phyloP scores from a whole-genome alignment of 2,113 vertebrate genomes.

The Burhinus bistriatus region DNA sequence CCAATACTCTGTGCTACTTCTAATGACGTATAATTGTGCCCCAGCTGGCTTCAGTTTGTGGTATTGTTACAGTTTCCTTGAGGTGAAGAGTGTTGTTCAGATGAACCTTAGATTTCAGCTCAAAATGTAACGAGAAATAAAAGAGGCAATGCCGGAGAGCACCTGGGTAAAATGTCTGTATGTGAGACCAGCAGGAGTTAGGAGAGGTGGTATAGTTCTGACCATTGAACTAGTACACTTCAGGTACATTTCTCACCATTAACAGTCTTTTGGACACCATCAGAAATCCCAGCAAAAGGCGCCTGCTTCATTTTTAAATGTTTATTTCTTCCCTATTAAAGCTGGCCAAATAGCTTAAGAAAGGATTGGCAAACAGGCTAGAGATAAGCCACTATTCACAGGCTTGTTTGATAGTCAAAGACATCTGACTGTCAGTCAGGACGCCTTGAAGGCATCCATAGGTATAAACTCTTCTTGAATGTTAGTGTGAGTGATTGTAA shows the following conservation, averaged over 20 bases:
- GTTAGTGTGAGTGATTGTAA: background rate
- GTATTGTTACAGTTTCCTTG: background rate
- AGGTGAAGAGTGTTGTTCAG: background rate
- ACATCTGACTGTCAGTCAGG: background rate
- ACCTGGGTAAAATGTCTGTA: background rate
- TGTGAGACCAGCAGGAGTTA: background rate
- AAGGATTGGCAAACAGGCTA: background rate
- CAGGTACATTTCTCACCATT: background rate
- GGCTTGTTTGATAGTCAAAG: background rate
- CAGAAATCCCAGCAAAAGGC: background rate
- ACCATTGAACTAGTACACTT: background rate
- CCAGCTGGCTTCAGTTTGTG: background rate
- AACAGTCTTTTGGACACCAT: background rate
- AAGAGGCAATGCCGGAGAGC: background rate
- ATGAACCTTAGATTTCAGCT: background rate
- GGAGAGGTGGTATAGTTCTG: background rate
- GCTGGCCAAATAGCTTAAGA: background rate
- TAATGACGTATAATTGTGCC: background rate
- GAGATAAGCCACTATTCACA: background rate
- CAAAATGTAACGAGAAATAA: background rate
- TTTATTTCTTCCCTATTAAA: background rate
- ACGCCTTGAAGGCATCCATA: background rate
- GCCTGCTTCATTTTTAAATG: background rate
- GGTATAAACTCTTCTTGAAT: background rate
- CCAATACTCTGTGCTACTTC: background rate